Conservation (phyloP, 2,888 invertebrate genomes). For the Chloroclysta siterata region DNA sequence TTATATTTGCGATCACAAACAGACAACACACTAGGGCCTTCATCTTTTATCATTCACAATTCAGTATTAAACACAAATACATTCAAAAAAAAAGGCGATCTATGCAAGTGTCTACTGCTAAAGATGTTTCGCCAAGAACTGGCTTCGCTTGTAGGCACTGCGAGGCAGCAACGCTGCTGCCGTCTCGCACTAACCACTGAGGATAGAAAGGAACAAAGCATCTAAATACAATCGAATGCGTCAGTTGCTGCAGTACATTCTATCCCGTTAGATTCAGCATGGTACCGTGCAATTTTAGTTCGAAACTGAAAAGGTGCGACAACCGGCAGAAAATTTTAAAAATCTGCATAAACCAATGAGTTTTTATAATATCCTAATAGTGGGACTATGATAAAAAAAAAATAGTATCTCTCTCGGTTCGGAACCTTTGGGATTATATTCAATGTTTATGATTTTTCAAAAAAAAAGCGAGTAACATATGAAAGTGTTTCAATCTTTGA, state of each 20-base stretch:
- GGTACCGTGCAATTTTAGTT: neutral
- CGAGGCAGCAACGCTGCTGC: conserved; percentile 1
- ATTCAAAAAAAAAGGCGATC: conserved; percentile 8
- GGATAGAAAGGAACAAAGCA: conserved; percentile 17
- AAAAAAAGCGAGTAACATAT: no score
- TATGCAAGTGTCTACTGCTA: conserved; percentile 16
- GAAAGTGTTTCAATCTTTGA: no score
- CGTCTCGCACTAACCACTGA: conserved; percentile 25
- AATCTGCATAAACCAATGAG: no score
- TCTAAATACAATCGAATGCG: conserved; percentile 18
- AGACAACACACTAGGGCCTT: conserved; percentile 67
- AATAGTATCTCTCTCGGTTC: no score
- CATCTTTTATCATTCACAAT: conserved; percentile 51
- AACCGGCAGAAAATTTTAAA: no score
- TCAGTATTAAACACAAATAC: neutral
- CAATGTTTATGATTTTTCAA: no score
- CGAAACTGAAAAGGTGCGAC: no score
- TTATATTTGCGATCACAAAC: conserved; percentile 70
- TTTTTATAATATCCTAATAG: no score
- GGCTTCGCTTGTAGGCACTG: conserved; percentile 12
- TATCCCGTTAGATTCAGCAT: conserved; percentile 8
- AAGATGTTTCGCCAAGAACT: conserved; percentile 26
- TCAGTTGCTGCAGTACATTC: conserved; percentile 21
- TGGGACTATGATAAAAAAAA: no score
- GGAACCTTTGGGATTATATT: no score